Percentiles rank a stretch among this genome's conserved stretches.
phyloP scores from a whole-genome alignment of 2,797 vertebrate genomes.

The Malurus leucopterus region DNA sequence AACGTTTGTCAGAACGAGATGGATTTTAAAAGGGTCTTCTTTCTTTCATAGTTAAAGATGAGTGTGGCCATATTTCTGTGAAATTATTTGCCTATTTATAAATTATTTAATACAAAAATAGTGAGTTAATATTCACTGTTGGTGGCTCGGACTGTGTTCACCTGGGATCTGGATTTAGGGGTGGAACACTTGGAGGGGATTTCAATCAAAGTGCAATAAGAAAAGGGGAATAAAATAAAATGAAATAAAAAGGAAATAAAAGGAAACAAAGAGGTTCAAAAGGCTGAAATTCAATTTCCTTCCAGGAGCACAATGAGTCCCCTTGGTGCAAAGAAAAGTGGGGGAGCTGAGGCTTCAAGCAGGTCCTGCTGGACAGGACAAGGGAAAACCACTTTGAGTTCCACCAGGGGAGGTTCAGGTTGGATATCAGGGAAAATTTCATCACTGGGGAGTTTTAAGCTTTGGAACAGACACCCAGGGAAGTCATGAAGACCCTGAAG shows the following conservation, averaged over 20 bases:
- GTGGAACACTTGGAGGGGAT: neutral
- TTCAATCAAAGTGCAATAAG: neutral
- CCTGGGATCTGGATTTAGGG: neutral
- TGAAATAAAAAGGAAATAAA: too few relatives aligned
- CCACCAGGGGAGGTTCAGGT: neutral
- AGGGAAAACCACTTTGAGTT: neutral
- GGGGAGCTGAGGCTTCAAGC: neutral
- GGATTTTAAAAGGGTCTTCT: neutral
- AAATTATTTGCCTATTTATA: neutral
- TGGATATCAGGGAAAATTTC: neutral
- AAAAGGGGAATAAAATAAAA: neutral
- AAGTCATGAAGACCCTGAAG: neutral
- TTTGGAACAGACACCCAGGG: neutral
- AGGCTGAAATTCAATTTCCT: neutral
- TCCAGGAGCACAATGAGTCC: neutral
- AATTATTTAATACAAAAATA: neutral
- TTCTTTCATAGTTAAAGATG: neutral
- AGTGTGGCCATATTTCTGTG: neutral
- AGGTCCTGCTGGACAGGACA: neutral
- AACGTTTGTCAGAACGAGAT: neutral
- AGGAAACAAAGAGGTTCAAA: neutral
- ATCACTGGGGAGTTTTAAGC: neutral
- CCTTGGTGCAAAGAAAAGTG: too few relatives aligned
- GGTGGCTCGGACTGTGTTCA: neutral
- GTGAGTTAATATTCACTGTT: rapidly evolving